phyloP scores from a whole-genome alignment of 2,797 vertebrate species.

The Xenops minutus region DNA sequence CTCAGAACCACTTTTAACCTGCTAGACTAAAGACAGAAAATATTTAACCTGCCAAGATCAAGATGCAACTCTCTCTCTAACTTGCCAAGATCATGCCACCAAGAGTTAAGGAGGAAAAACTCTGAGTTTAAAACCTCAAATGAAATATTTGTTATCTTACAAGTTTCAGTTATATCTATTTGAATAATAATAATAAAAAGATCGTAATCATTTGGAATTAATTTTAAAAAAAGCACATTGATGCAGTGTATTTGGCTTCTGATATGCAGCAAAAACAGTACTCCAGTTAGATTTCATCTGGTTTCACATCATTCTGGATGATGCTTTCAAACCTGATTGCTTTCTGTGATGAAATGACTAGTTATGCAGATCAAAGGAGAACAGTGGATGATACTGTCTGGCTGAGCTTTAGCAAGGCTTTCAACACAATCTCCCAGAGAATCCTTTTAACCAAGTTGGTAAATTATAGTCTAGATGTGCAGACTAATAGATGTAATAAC shows the following conservation, averaged over 20 bases:
- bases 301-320: not conserved
- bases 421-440: not conserved
- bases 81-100: slow-evolving; percentile 1
- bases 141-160: not conserved
- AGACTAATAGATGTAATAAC: not conserved
- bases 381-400: not conserved
- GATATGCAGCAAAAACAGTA: not conserved
- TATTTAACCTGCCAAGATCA: slow-evolving; percentile 30
- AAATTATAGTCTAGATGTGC: not conserved
- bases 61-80: not conserved
- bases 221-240: not conserved
- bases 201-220: not conserved
- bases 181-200: not conserved
- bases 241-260: not conserved
- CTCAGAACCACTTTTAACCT: slow-evolving; percentile 25
- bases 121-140: not conserved
- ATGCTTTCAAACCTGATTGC: not conserved
- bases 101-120: not conserved
- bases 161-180: not conserved
- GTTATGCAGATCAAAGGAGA: not conserved
- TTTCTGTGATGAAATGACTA: not conserved
- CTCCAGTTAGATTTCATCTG: not conserved
- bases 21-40: slow-evolving; percentile 14
- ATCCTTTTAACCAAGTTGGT: not conserved
- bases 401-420: not conserved